Evolutionary conservation across 2,797 vertebrate genomes (phyloP), one percentile per base, ranked within the genome.

Genomic region (Trematocara caparti): DNA sequence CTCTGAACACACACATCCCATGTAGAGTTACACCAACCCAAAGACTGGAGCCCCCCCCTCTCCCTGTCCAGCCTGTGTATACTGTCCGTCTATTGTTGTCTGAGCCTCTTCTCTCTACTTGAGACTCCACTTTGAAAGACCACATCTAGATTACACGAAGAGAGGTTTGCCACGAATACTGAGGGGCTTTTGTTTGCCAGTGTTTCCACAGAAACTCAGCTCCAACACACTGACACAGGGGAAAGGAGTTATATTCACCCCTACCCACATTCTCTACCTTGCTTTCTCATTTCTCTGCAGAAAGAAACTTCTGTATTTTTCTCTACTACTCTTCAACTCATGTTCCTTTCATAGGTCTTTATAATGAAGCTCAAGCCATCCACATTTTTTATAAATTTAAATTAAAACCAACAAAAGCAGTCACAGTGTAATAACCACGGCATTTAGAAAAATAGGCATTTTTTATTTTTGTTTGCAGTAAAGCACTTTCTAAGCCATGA

Each of bases 161-260:
- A 91, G 88, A 90, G 92, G 89, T 90, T 89, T 86, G 84, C 89
- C 73, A 57, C 74, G 47, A 90, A 90, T 89, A 95, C 95, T 95
- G 90, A 96, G 90, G 90, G 88, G 81, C 92, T 96, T 95, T 96
- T 96, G 96, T 97, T 95, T 94, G 91, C 84, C 59, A 24, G 79
- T 57, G 94, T 96, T 95, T 94, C 95, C 93, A 96, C 91, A 95
- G 95, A 95, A 94, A 96, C 93, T 89, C 86, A 84, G 90, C 92
- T 92, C 90, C 78, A 82, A 88, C 83, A 83, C 88, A 83, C 72
- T 75, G 89, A 88, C 91, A 88, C 87, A 85, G 85, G 91, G 88
- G 90, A 89, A 91, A 91, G 88, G 50, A 90, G 85, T 80, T 91
- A 88, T 92, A 88, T 88, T 92, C 89, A 79, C 69, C 73, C 40